phyloP scores from a whole-genome alignment of 1,140 invertebrate species.

The Sinonovacula constricta region DNA sequence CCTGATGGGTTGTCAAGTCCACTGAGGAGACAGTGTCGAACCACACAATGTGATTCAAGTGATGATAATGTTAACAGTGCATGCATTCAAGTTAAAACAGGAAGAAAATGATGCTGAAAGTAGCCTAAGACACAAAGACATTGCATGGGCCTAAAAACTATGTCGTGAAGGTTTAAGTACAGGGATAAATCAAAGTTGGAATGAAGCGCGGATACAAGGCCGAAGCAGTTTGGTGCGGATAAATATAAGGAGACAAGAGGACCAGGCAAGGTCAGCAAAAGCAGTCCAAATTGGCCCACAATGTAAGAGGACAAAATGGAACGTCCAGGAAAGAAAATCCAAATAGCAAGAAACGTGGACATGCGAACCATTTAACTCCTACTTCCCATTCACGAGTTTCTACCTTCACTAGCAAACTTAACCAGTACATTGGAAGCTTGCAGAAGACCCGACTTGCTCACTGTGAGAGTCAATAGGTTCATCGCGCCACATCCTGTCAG shows the following conservation, averaged over 20 bases:
- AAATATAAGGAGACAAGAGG: slow-evolving; percentile 9
- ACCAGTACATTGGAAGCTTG: neutral
- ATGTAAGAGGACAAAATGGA: slow-evolving; percentile 22
- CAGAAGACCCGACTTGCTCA: slow-evolving; percentile 18
- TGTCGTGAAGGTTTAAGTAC: slow-evolving; percentile 8
- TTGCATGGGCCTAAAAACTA: no score
- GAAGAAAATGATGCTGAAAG: slow-evolving; percentile 16
- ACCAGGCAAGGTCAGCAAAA: slow-evolving; percentile 26
- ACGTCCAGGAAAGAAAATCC: slow-evolving; percentile 9
- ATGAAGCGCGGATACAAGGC: neutral
- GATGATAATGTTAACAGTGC: no score
- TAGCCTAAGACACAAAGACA: slow-evolving; percentile 20
- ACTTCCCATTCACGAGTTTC: neutral
- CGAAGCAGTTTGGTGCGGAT: slow-evolving; percentile 6
- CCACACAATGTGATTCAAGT: no score
- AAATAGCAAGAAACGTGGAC: neutral
- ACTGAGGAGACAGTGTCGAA: no score
- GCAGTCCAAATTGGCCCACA: slow-evolving; percentile 25
- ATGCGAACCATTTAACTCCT: slow-evolving; percentile 24
- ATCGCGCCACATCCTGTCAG: slow-evolving; percentile 1
- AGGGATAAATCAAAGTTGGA: slow-evolving; percentile 2
- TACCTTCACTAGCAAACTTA: slow-evolving; percentile 22
- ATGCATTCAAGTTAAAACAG: no score
- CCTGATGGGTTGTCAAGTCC: no score
- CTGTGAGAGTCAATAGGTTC: neutral